These are phyloP conservation scores for Centrocercus urophasianus DNA, from an alignment of 2,113 vertebrate genomes.

Conservation along the genomic window DNA sequence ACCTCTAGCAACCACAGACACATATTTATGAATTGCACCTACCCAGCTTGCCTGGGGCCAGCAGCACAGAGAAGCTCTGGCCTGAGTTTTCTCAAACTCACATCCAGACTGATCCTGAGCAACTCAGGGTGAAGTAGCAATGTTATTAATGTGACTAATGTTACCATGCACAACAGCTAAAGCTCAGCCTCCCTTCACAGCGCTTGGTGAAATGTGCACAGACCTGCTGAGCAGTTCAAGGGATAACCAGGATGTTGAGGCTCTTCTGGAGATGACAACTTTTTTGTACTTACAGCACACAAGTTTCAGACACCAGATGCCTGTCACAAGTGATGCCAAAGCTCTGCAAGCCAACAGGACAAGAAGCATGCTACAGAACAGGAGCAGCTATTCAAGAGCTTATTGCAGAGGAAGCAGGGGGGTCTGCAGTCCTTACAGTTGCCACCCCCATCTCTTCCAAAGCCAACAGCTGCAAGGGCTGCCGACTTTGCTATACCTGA, in stretches of 20 bases:
- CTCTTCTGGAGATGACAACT: background rate
- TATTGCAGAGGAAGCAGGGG: background rate
- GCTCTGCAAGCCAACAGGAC: background rate
- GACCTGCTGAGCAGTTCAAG: background rate
- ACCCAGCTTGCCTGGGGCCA: background rate
- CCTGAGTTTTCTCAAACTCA: background rate
- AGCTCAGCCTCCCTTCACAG: background rate
- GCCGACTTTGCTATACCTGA: background rate
- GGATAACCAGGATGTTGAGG: background rate
- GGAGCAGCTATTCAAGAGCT: background rate
- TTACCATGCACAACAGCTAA: background rate
- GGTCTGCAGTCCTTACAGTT: background rate
- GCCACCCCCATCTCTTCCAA: background rate
- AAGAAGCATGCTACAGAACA: background rate
- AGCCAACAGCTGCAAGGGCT: background rate
- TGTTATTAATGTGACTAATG: background rate
- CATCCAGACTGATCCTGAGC: background rate
- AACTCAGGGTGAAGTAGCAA: background rate
- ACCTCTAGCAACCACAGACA: background rate
- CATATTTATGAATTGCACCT: background rate
- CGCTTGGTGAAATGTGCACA: background rate
- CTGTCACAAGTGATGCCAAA: background rate
- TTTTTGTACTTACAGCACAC: background rate
- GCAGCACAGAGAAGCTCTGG: background rate
- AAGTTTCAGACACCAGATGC: background rate